phyloP scores from a whole-genome alignment of 2,113 vertebrate species.

The Sebastes schlegelii region DNA sequence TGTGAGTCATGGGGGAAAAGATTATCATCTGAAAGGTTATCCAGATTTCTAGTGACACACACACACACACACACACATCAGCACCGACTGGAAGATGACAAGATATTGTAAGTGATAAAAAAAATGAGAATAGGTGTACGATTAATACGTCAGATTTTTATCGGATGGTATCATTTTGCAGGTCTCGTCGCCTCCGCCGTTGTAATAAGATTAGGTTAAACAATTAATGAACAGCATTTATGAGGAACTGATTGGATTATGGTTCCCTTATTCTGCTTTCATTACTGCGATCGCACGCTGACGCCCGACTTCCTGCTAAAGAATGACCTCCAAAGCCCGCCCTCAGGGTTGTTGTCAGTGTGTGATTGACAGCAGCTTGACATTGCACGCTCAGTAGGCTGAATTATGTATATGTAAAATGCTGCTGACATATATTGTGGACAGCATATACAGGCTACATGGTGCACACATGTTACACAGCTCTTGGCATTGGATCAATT shows the following conservation, averaged over 20 bases:
- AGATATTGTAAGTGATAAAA: conserved; percentile 40
- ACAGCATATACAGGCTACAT: not conserved
- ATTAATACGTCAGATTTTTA: conserved; percentile 32
- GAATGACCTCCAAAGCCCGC: conserved; percentile 43
- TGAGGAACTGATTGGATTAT: conserved; percentile 33
- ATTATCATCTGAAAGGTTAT: conserved; percentile 75
- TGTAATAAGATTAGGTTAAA: conserved; percentile 47
- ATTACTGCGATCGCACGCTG: not conserved
- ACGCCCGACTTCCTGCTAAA: conserved; percentile 2
- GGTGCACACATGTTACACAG: not conserved
- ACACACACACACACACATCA: not conserved
- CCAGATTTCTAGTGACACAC: conserved; percentile 28
- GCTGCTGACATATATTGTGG: conserved; percentile 12
- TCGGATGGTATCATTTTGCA: conserved; percentile 21
- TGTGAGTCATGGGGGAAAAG: conserved; percentile 60
- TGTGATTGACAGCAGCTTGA: conserved; percentile 48
- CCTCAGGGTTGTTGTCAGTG: not conserved
- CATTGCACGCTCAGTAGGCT: not conserved
- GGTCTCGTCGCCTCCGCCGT: not conserved
- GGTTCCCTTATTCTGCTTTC: conserved; percentile 2
- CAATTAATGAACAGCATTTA: conserved; percentile 38
- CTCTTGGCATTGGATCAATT: conserved; percentile 1
- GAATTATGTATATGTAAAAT: conserved; percentile 21
- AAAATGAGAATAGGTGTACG: not conserved
- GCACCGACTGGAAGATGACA: not conserved